These are phyloP conservation scores for Bufo gargarizans DNA, from an alignment of 2,113 vertebrate species.

Conservation along the genomic window DNA sequence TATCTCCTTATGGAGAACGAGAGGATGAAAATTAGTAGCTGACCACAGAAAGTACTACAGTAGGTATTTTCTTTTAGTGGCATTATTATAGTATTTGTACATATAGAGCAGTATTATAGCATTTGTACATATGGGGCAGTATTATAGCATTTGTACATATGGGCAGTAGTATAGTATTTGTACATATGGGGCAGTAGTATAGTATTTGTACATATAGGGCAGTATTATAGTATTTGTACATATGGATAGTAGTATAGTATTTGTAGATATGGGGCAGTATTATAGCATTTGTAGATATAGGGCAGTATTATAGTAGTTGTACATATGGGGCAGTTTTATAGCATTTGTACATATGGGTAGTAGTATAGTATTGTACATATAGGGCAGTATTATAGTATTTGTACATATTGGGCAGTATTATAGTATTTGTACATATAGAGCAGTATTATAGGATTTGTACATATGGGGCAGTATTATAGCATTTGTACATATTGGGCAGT, in stretches of 20 bases:
- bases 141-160: too few relatives aligned
- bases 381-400: too few relatives aligned
- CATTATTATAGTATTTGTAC: neutral
- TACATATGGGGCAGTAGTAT: too few relatives aligned
- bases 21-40: too few relatives aligned
- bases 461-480: too few relatives aligned
- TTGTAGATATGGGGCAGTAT: neutral
- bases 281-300: neutral
- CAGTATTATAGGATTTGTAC: neutral
- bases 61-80: neutral
- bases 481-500: neutral
- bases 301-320: constrained; percentile 3
- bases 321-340: too few relatives aligned
- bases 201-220: too few relatives aligned
- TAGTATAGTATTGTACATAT: too few relatives aligned
- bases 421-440: neutral
- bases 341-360: neutral
- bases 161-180: too few relatives aligned
- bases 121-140: neutral
- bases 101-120: neutral
- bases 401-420: neutral
- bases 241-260: too few relatives aligned
- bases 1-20: too few relatives aligned
- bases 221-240: neutral
- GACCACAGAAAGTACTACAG: too few relatives aligned